Evolutionary conservation across 2,113 vertebrate species (phyloP), one percentile per base, ranked within the genome.

Genomic region (Blennius ocellaris): DNA sequence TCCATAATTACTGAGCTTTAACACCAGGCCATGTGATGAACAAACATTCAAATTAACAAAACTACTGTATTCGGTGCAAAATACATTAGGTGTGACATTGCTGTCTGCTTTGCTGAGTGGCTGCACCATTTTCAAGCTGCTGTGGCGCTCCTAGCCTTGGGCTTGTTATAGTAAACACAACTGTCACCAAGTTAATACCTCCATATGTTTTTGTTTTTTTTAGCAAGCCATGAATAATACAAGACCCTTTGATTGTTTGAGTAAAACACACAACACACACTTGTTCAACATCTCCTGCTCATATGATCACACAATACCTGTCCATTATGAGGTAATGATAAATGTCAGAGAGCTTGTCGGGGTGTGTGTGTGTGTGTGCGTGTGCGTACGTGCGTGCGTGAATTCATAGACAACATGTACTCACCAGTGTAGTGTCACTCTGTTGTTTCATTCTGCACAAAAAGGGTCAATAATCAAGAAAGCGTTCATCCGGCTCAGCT

Each of bases 201-300:
- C 83, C 68, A 85, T 81, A 77, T 85, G 80, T 76, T 89, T 83
- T 81, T 57, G 2, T 81, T 57, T 81, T 57, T 30, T 81, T 57
- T 41, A 64, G 60, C 43, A 50, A 75, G 6, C 36, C 75, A 87
- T 91, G 79, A 90, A 93, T 92, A 90, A 89, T 90, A 76, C 47
- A 92, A 41, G 38, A 17, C 49, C 44, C 85, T 83, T 76, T 30
- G 58, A 78, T 74, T 78, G 70, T 84, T 75, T 84, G 73, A 83
- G 81, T 84, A 74, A 78, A 76, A 60, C 45, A 65, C 60, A 71
- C 50, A 76, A 75, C 60, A 71, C 50, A 76, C 72, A 80, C 72
- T 16, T 7, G 5, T 17, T 66, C 54, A 2, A 52, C 60, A 30
- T 65, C 65, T 43, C 64, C 62, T 53, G 11, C 39, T 68, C 49